phyloP scores from a whole-genome alignment of 2,797 vertebrate genomes.

The Sebastiscus albofasciatus region DNA sequence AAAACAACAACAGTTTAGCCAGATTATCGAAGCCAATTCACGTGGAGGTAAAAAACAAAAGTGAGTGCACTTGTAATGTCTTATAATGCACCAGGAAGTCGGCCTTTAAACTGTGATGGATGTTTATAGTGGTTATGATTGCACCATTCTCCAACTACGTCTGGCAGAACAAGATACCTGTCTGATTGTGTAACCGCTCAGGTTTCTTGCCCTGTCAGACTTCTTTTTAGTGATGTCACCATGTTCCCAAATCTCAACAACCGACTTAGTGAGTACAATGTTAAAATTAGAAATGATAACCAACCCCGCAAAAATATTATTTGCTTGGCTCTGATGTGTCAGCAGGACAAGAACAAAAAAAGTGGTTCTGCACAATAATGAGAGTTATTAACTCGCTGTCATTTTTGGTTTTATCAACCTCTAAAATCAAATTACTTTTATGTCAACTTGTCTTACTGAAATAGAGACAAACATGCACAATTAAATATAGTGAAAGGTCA shows the following conservation, averaged over 20 bases:
- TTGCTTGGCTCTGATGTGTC: accelerated
- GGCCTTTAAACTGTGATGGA: neutral
- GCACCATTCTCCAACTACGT: neutral
- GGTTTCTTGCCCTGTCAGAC: neutral
- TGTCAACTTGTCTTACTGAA: neutral
- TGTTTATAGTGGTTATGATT: accelerated
- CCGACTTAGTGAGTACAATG: neutral
- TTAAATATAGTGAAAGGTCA: neutral
- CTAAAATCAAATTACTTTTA: neutral
- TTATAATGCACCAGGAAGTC: too few species aligned
- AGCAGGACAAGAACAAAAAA: neutral
- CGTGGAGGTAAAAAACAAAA: too few species aligned
- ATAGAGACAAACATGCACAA: neutral
- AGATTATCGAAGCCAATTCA: too few species aligned
- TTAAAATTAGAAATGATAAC: neutral
- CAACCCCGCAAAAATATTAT: neutral
- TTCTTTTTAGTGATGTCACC: neutral
- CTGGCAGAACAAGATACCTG: neutral
- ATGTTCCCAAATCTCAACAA: neutral
- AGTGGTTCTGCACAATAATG: neutral
- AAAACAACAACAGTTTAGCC: neutral
- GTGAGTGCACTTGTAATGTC: too few species aligned
- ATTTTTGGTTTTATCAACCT: neutral
- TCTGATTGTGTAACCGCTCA: neutral
- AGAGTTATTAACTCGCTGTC: neutral